Evolutionary conservation across 2,888 invertebrate genomes (phyloP), one percentile per base, ranked within the genome.

Genomic region (Masnerella sp.): DNA sequence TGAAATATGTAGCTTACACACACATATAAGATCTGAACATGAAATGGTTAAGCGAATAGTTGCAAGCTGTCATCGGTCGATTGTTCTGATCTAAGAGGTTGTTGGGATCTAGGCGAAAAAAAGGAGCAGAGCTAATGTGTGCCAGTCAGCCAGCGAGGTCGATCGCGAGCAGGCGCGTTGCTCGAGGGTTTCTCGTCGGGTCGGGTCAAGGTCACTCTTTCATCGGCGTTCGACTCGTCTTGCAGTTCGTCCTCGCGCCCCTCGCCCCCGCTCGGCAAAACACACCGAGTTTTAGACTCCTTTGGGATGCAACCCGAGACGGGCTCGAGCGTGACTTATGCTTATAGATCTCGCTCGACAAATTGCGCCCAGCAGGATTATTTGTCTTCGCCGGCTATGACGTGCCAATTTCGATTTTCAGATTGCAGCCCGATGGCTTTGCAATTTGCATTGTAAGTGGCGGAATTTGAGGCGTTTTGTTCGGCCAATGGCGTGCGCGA

Each of bases 201-300:
- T 78, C 75, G 80, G 84, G 84, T 84, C 84, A 84, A 84, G 84
- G 84, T 84, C 80, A 82, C 73, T 65, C 74, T 75, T 67, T 76
- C 69, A 69, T 78, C 75, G 73, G 74, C 78, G 40, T 59, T 32
- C 40, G 25, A 17, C 72, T 30, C 72, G 58, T 71, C 73, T 62
- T 59, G 43, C 62, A n/a, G 14, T 42, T 17, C 38, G 54, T 22
- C 65, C 32, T 40, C 28, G 20, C 22, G 14, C 47, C 51, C 36
- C 9, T 25, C 20, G 15, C 45, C 34, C 54, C 34, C 7, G 25
- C 25, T 34, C 1, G 5, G n/a, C 34, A 5, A 1, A 5, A 1
- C 11, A 9, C 9, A 58, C 36, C 18, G 34, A 12, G 18, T 40
- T 22, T 38, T 47, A 49, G 51, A 34, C 51, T 47, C 43, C 34